Evolutionary conservation across 2,888 invertebrate species (phyloP).

Genomic region (Boloria euphrosyne): DNA sequence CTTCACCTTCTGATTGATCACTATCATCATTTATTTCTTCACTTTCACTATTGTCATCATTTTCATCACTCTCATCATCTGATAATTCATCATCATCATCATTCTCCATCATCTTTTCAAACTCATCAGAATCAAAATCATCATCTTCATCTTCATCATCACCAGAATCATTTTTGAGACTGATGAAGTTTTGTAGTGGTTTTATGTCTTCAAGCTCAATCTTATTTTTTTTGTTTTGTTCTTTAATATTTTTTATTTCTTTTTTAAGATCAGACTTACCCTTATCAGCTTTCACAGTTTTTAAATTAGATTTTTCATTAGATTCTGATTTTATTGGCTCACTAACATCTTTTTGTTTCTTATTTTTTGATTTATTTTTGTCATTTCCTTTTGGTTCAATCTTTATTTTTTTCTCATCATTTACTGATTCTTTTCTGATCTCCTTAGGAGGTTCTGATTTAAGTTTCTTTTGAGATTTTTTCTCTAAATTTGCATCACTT

Average conservation of each 20-base stretch:
- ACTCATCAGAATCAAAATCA: conserved; percentile 71
- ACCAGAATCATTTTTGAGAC: conserved; percentile 52
- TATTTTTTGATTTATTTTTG: conserved; percentile 19
- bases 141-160: conserved; percentile 60
- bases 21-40: conserved; percentile 40
- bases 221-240: conserved; percentile 49
- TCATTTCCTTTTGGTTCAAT: conserved; percentile 28
- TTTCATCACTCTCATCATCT: conserved; percentile 42
- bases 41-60: conserved; percentile 43
- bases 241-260: conserved; percentile 54
- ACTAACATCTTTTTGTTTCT: conserved; percentile 29
- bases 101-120: conserved; percentile 58
- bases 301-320: conserved; percentile 18
- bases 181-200: conserved; percentile 58
- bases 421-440: conserved; percentile 41
- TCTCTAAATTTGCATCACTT: conserved; percentile 21
- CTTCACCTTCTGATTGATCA: conserved; percentile 20
- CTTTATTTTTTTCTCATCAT: conserved; percentile 33
- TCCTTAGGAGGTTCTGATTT: conserved; percentile 33
- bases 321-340: conserved; percentile 34
- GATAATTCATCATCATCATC: conserved; percentile 50
- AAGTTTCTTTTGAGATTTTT: conserved; percentile 39
- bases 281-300: conserved; percentile 20
- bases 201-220: conserved; percentile 56
- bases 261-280: neutral